phyloP scores from a whole-genome alignment of 1,140 invertebrate species.

The Philotrypesis tridentata region DNA sequence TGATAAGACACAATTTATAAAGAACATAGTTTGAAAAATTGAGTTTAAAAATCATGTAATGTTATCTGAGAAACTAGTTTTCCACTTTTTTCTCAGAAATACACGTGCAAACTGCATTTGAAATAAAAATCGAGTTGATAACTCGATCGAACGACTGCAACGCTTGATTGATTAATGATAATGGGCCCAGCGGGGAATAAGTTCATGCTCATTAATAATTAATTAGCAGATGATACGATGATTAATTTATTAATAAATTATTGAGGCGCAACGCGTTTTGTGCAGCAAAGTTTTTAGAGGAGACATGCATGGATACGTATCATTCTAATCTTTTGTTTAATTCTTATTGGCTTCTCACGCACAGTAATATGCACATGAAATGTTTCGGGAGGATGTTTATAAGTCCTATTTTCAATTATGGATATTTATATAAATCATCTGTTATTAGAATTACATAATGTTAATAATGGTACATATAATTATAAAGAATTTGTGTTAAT shows the following conservation, averaged over 20 bases:
- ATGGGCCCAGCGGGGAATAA: slow-evolving; percentile 57
- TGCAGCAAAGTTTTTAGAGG: neutral
- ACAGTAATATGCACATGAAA: neutral
- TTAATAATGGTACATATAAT: slow-evolving; percentile 28
- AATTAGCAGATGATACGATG: slow-evolving; percentile 67
- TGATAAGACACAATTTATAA: neutral
- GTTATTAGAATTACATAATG: slow-evolving; percentile 5
- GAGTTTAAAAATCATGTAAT: neutral
- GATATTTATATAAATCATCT: neutral
- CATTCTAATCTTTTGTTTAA: neutral
- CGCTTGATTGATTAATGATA: slow-evolving; percentile 60
- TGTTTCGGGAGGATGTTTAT: neutral
- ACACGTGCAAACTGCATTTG: slow-evolving; percentile 10
- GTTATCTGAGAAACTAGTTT: slow-evolving; percentile 42
- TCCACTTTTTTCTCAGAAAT: slow-evolving; percentile 67
- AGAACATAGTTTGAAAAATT: neutral
- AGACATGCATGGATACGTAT: slow-evolving; percentile 21
- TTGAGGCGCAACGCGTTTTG: slow-evolving; percentile 18
- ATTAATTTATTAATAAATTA: slow-evolving; percentile 40
- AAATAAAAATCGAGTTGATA: neutral
- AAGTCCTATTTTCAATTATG: neutral
- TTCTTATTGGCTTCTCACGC: neutral
- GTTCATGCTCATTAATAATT: slow-evolving; percentile 75
- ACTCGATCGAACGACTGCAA: neutral
- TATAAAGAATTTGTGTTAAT: slow-evolving; percentile 35